These are phyloP conservation scores for Agrotis puta DNA, from an alignment of 2,888 invertebrate species.

Conservation along the genomic window DNA sequence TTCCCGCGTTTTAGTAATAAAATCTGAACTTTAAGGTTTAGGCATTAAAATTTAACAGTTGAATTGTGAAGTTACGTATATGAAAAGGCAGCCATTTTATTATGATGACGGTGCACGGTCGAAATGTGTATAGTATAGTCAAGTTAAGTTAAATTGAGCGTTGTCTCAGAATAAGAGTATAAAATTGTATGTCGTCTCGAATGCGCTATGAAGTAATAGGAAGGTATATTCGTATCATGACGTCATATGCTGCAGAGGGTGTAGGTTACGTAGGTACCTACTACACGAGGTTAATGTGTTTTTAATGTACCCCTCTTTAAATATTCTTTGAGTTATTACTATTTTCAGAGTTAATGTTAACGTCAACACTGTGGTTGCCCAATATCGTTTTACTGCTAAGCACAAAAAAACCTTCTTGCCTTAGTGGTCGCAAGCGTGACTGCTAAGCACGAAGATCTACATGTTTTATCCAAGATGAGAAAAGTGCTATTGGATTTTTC, in stretches of 20 bases:
- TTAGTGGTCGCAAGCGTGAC: neutral
- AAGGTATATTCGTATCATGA: constrained; percentile 56
- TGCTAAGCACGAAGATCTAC: neutral
- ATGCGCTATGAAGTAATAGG: constrained; percentile 60
- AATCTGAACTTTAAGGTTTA: constrained; percentile 38
- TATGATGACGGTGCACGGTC: constrained; percentile 22
- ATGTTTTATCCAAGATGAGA: too few relatives aligned
- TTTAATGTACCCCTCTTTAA: constrained; percentile 71
- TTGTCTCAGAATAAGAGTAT: constrained; percentile 45
- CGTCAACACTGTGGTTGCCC: neutral
- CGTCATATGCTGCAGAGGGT: constrained; percentile 21
- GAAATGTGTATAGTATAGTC: constrained; percentile 39
- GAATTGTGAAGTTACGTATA: constrained; percentile 33
- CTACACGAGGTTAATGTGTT: constrained; percentile 72
- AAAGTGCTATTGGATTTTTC: neutral
- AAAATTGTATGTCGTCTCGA: constrained; percentile 57
- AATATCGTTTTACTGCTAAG: neutral
- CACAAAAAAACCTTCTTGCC: neutral
- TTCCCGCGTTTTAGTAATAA: constrained; percentile 59
- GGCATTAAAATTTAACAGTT: constrained; percentile 39
- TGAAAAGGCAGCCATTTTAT: constrained; percentile 39
- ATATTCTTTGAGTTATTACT: constrained; percentile 35
- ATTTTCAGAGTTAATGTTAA: constrained; percentile 1
- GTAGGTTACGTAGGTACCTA: constrained; percentile 29
- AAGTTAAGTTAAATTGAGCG: constrained; percentile 59